A percentile compares a stretch with the other conserved stretches of the same genome.
Evolutionary conservation across 2,797 vertebrate genomes (phyloP).

Genomic region (Rhabdomys pumilio): DNA sequence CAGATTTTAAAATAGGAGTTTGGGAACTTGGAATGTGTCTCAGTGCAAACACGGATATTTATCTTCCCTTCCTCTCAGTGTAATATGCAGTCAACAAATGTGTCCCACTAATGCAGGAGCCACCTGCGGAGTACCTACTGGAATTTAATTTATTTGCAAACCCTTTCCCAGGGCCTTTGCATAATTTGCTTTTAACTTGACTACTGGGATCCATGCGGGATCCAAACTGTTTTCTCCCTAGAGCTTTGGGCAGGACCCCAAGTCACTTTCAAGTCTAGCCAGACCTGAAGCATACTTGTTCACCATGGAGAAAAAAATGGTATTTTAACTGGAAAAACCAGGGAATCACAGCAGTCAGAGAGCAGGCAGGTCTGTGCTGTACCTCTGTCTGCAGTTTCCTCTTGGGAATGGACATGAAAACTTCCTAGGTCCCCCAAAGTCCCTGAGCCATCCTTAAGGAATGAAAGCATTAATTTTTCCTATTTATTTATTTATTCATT

Average conservation of each 20-base stretch:
- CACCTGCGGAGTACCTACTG: neutral
- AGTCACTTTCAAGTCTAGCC: neutral
- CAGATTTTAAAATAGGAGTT: slow-evolving; percentile 64
- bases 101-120: neutral
- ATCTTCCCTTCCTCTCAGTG: slow-evolving; percentile 65
- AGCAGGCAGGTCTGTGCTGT: neutral
- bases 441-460: slow-evolving; percentile 19
- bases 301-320: neutral
- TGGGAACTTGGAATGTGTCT: slow-evolving; percentile 79
- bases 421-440: neutral
- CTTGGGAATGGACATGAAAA: neutral
- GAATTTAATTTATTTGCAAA: slow-evolving; percentile 63
- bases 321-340: slow-evolving; percentile 17
- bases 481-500: neutral
- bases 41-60: slow-evolving; percentile 73
- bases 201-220: neutral
- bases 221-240: neutral
- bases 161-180: neutral
- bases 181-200: slow-evolving; percentile 14
- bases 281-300: neutral
- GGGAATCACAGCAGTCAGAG: neutral
- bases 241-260: neutral
- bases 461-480: neutral
- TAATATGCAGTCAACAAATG: slow-evolving; percentile 59
- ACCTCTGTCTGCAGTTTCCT: neutral